Base-by-base conservation (phyloP, 2,797 vertebrate genomes). In the Protosalanx chinensis region DNA sequence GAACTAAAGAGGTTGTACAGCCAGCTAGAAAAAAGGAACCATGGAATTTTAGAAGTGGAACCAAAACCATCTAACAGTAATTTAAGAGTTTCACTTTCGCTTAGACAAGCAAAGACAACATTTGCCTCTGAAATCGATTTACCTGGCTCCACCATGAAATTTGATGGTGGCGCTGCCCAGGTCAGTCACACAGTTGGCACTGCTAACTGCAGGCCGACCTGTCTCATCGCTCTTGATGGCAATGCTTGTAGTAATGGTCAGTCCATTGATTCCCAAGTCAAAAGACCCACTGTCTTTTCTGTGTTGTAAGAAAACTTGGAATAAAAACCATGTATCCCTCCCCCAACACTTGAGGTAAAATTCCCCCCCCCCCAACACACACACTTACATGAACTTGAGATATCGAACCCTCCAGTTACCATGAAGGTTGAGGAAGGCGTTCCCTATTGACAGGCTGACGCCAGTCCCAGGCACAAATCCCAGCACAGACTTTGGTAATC, bases 71-170 rank as follows among this genome's bases (percentile, higher is more conserved):
- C 64, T 27, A 3, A 30, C 0, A 6, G 10, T 29, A 2, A 65
- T 49, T 41, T 65, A 15, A 53, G 1, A 49, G 7, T 68, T 68
- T 27, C 18, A 68, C 23, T 35, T 46, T 64, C 37, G 16, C 46
- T 29, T 12, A 60, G 6, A 61, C 49, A 0, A 6, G 20, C 10
- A 1, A 57, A 51, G 58, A 51, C 33, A n/a, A 7, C 16, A 41
- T 13, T 37, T 56, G 18, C 51, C 8, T 37, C 2, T 18, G 3
- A 33, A 16, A 8, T 57, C 10, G 13, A 5, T 6, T 76, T 79
- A 94, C 93, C 92, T 93, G 58, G 84, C 89, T 70, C 92, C 91
- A 1, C 91, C 90, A 6, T 87, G 89, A 56, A 94, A 93, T 57
- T 83, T 90, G 75, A 94, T 46, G 0, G 2, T 83, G 0, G 71